Conservation (phyloP, 2,113 vertebrate species). For the Emydocephalus ijimae region DNA sequence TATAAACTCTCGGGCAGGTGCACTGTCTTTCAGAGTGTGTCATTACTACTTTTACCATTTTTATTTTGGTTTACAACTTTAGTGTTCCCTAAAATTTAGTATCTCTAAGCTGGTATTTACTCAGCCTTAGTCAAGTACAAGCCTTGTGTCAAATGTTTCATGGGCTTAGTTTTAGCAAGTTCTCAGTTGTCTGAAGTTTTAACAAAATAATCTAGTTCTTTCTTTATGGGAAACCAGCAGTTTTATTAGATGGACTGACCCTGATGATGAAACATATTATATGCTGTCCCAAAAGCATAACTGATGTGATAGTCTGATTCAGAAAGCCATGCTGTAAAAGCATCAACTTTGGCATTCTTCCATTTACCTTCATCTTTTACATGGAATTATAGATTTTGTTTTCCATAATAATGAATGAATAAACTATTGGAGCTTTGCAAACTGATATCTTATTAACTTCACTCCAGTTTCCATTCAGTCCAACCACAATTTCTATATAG, state of each 20-base stretch:
- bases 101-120: neutral
- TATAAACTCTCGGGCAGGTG: neutral
- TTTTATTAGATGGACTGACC: neutral
- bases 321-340: neutral
- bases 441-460: neutral
- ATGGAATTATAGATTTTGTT: neutral
- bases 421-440: neutral
- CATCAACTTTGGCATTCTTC: neutral
- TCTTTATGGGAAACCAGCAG: neutral
- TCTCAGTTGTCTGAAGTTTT: neutral
- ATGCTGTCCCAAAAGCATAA: neutral
- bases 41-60: neutral
- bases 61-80: neutral
- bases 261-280: neutral
- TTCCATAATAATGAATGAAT: neutral
- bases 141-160: neutral
- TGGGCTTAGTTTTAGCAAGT: neutral
- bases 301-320: neutral
- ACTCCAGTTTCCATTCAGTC: neutral
- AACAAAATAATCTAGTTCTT: neutral
- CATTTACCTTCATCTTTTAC: neutral
- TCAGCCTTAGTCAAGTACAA: neutral
- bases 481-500: neutral
- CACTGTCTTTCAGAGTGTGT: neutral
- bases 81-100: neutral